A percentile compares a stretch with the other conserved stretches of the same genome.
Evolutionary conservation across 2,888 invertebrate species (phyloP).

Genomic region (Nemoura dubitans): DNA sequence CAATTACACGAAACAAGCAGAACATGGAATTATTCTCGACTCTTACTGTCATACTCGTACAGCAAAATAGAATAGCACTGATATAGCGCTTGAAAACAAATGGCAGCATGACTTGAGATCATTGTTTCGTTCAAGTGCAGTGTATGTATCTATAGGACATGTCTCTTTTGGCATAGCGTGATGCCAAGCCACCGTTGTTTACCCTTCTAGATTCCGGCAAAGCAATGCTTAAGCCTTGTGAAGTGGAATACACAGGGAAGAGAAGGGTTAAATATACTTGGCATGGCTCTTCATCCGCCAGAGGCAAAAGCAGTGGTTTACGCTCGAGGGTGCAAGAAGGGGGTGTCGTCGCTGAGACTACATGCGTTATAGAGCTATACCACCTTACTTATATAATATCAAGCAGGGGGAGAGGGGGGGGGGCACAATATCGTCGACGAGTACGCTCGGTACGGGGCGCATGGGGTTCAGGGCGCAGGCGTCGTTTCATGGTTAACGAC

Average conservation of each 20-base stretch:
- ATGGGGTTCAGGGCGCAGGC: not conserved
- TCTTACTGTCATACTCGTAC: too few species aligned
- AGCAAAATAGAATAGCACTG: too few species aligned
- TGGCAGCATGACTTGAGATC: not conserved
- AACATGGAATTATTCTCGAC: too few species aligned
- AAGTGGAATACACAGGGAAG: conserved; percentile 22
- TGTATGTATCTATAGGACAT: not conserved
- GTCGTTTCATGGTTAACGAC: conserved; percentile 9
- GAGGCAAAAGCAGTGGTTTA: conserved; percentile 28
- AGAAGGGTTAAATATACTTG: conserved; percentile 38
- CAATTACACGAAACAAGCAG: not conserved
- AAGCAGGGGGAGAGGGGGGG: not conserved
- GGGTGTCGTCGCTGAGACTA: conserved; percentile 19
- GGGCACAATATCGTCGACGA: conserved; percentile 14
- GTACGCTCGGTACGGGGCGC: conserved; percentile 1
- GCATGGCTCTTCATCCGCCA: conserved; percentile 22
- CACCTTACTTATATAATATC: conserved; percentile 39
- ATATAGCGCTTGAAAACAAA: not conserved
- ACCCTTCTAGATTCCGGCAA: not conserved
- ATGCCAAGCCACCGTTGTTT: not conserved
- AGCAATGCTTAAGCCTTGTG: conserved; percentile 27
- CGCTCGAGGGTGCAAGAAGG: not conserved
- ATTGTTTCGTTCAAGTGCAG: not conserved
- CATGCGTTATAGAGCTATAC: not conserved
- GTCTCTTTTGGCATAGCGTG: not conserved